Base-by-base conservation (phyloP, 2,113 vertebrate genomes). In the Anhinga anhinga region DNA sequence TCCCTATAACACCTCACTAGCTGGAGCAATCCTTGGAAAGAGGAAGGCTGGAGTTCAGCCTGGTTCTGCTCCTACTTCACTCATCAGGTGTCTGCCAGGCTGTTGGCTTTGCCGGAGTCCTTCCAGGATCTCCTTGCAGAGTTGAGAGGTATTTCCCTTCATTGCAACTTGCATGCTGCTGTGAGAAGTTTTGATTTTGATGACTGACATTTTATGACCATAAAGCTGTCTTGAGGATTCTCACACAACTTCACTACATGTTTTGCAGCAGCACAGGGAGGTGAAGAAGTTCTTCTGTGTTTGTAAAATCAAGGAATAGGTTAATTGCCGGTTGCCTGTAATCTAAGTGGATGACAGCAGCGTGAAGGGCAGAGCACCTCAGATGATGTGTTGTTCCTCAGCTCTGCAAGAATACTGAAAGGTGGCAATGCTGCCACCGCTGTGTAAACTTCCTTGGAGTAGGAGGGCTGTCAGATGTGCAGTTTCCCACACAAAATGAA, bases 91-190 rank as follows among this genome's bases (percentile, higher is more conserved):
- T 40, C 29, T 86, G 55, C 40, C 50, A 69, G 61, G 40, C 61
- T 87, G 25, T 5, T 50, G 56, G 9, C 40, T 79, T 86, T 25
- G 42, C 32, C 2, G 0, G 30, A 61, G 29, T 30, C 22, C 8
- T 78, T 22, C 32, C 36, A 74, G 67, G 56, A 27, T 66, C 50
- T 79, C 8, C 47, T 44, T 52, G 13, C 25, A 23, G 36, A 44
- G 20, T 7, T 52, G 12, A 65, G 50, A 47, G 44, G n/a, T 47
- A 15, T 72, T 73, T 69, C 18, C 27, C 22, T 59, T 85, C 21
- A 4, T 11, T 50, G 9, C 38, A 62, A 56, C 13, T 65, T 15
- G 4, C 10, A 7, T 1, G 30, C 1, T 0, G 8, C 30, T 49
- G 26, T 42, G 53, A 40, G 13, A 74, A 70, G 66, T 34, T 70